Evolutionary conservation across 2,113 vertebrate genomes (phyloP), one percentile per base, ranked within the genome.

Genomic region (Psilopsiagon aurifrons): DNA sequence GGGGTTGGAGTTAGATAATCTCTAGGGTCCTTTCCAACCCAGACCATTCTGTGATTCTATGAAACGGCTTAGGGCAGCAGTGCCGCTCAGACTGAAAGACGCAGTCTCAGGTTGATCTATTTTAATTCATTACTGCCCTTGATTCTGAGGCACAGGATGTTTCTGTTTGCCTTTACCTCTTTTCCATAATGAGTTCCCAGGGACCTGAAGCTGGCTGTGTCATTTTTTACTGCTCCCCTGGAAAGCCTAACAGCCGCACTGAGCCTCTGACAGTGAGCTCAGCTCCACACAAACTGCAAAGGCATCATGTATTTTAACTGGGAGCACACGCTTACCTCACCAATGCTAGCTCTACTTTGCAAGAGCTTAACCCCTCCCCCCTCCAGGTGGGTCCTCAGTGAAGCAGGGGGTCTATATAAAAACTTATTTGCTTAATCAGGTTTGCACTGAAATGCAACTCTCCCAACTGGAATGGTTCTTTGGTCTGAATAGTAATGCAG

Each of bases 221-320:
- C 57, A 66, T 57, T 39, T 60, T 51, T 71, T 69, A 63, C 76
- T n/a, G 28, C 29, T 89, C 33, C 64, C 44, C 24, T 4, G 43
- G 67, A 83, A 63, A 28, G 43, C 44, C 55, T 4, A 13, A n/a
- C n/a, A 37, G 84, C 46, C 52, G n/a, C 29, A 39, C 1, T 4
- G 2, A 67, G 39, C 49, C 66, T 41, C 62, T 69, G 78, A n/a
- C 41, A 25, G 14, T n/a, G 4, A 69, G 60, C 59, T 80, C 66
- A 60, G 43, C 31, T 67, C 57, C 6, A 6, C 62, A 41, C n/a
- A n/a, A 66, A 66, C 43, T 28, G 67, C 81, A 59, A 19, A 70
- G 62, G 5, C 1, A 0, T 22, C 33, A 29, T 2, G 1, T 25
- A 17, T 28, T 68, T 33, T 27, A 75, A 17, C 14, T 13, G 4